Base-by-base conservation (phyloP, 2,113 vertebrate species). In the Astur gentilis region DNA sequence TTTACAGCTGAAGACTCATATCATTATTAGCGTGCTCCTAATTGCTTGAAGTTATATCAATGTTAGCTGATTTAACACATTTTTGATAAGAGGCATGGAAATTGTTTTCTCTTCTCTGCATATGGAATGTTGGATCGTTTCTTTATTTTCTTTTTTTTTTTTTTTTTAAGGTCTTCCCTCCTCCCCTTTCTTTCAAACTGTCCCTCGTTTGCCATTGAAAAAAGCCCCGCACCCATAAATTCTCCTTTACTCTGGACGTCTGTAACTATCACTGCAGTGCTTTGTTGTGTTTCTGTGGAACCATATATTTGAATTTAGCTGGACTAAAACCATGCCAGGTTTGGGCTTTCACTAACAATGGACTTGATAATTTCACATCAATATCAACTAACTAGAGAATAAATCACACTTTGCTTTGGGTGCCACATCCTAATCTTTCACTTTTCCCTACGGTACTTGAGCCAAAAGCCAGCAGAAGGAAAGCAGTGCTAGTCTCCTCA, bases 1-100 rank as follows among this genome's bases (percentile, higher is more conserved):
- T 99, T 99, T 99, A 99, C 99, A 99, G 99, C 99, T 99, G 99
- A 99, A 99, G 99, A 99, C 99, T 99, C 99, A 99, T 99, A 99
- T 99, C 99, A 99, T 99, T 99, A 99, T 99, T 99, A 99, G 99
- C 98, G 92, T 98, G 98, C 98, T 99, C 98, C 99, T 99, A 99
- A 99, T 99, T 99, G 99, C 99, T 99, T 99, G 98, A 99, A 99
- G 99, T 99, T 99, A 99, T 99, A 99, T 99, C 99, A 99, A 99
- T 99, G 99, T 99, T 99, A 99, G 99, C 98, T 99, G 99, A 99
- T 99, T 99, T 99, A 99, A 98, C 98, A 98, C 98, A 98, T 98
- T 98, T 98, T 98, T 99, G 97, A 98, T 99, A 99, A 98, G 98
- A 98, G 97, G 98, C 98, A 98, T 98, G 98, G 98, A 99, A 98